These are phyloP conservation scores for Luperina testacea DNA, from an alignment of 2,888 invertebrate species.

Conservation along the genomic window DNA sequence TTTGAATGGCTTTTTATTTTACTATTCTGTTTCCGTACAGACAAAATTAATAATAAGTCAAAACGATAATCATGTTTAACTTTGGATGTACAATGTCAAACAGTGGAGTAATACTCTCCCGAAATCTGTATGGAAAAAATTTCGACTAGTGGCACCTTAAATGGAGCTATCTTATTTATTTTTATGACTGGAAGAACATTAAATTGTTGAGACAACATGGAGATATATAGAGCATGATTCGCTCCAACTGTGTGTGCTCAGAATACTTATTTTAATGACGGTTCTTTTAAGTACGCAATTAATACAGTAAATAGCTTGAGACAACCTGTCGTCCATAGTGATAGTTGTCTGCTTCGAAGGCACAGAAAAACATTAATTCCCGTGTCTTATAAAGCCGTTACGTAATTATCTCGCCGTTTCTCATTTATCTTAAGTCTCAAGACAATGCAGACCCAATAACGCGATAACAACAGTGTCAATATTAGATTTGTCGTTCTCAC, in stretches of 20 bases:
- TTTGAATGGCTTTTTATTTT: too few relatives aligned
- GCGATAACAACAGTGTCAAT: slow-evolving; percentile 41
- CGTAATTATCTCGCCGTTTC: neutral
- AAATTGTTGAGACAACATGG: slow-evolving; percentile 10
- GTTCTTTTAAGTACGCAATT: neutral
- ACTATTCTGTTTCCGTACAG: too few relatives aligned
- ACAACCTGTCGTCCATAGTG: neutral
- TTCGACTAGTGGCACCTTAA: neutral
- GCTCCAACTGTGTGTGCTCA: neutral
- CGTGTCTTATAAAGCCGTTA: neutral
- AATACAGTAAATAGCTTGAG: neutral
- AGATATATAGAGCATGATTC: too few relatives aligned
- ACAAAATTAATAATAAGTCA: too few relatives aligned
- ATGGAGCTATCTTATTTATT: slow-evolving; percentile 23
- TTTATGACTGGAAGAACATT: slow-evolving; percentile 37
- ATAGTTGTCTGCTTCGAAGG: neutral
- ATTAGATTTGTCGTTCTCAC: slow-evolving; percentile 39
- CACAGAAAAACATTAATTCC: too few relatives aligned
- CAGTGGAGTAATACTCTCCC: too few relatives aligned
- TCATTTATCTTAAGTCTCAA: slow-evolving; percentile 16
- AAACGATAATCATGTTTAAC: too few relatives aligned
- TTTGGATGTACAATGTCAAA: too few relatives aligned
- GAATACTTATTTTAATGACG: slow-evolving; percentile 8
- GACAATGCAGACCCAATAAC: slow-evolving; percentile 29
- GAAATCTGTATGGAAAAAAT: too few relatives aligned